Percentiles rank a stretch among this genome's conserved stretches.
These are phyloP conservation scores for Sitophilus oryzae DNA, from an alignment of 1,140 invertebrate species.

Conservation along the genomic window DNA sequence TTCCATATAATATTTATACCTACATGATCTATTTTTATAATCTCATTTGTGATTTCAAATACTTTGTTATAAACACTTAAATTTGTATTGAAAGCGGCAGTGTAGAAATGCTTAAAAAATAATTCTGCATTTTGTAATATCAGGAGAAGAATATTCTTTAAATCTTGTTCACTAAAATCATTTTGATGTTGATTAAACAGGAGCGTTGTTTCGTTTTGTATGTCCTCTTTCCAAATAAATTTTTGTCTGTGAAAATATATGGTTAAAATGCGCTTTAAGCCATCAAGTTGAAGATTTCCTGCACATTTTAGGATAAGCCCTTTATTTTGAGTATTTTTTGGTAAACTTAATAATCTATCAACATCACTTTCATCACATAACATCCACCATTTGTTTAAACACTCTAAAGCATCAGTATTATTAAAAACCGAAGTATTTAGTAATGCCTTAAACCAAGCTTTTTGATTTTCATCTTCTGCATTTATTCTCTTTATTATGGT, in stretches of 20 bases:
- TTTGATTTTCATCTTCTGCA: conserved; percentile 33
- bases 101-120: conserved; percentile 29
- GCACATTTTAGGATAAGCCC: conserved; percentile 36
- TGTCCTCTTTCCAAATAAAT: conserved; percentile 24
- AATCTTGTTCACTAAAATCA: conserved; percentile 18
- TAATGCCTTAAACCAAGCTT: conserved; percentile 37
- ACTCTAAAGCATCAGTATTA: conserved; percentile 28
- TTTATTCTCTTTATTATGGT: conserved; percentile 35
- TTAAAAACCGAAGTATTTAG: conserved; percentile 32
- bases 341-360: conserved; percentile 22
- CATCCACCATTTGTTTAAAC: conserved; percentile 32
- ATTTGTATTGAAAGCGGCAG: conserved; percentile 32
- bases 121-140: conserved; percentile 33
- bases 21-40: conserved; percentile 31
- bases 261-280: conserved; percentile 27
- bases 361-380: conserved; percentile 35
- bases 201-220: conserved; percentile 19
- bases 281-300: conserved; percentile 20
- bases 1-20: conserved; percentile 24
- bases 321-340: conserved; percentile 21
- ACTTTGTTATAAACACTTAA: conserved; percentile 18
- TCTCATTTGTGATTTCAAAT: conserved; percentile 26
- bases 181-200: conserved; percentile 35
- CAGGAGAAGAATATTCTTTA: conserved; percentile 32
- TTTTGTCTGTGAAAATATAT: conserved; percentile 32